These are phyloP conservation scores for Herpetotheres cachinnans DNA, from an alignment of 2,113 vertebrate genomes.

Conservation along the genomic window DNA sequence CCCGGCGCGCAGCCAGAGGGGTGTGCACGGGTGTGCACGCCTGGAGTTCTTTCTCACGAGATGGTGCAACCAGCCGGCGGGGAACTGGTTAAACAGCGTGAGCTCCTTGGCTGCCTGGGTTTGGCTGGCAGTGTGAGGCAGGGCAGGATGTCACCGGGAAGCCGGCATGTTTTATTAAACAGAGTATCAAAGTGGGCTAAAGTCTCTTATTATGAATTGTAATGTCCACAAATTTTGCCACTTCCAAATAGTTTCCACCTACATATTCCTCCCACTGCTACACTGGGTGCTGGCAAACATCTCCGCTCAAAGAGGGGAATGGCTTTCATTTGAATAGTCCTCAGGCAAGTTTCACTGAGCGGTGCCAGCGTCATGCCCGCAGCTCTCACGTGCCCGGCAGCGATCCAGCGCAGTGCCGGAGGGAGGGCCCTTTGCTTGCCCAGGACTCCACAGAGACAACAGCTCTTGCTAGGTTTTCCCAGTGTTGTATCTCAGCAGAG, in stretches of 20 bases:
- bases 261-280: slow-evolving; percentile 29
- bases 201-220: slow-evolving; percentile 21
- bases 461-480: neutral
- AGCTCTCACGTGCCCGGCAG: slow-evolving; percentile 27
- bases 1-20: neutral
- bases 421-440: neutral
- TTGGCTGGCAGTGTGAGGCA: neutral
- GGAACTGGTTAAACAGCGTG: slow-evolving; percentile 38
- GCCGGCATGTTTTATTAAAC: neutral
- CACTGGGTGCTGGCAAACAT: neutral
- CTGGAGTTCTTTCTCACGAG: slow-evolving; percentile 36
- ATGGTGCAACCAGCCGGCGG: neutral
- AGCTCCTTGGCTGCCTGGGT: neutral
- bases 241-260: slow-evolving; percentile 58
- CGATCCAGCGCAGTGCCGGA: neutral
- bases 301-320: neutral
- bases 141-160: neutral
- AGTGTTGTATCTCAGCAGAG: neutral
- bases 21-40: neutral
- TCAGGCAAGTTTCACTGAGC: slow-evolving; percentile 6
- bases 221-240: slow-evolving; percentile 53
- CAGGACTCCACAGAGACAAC: neutral
- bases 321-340: slow-evolving; percentile 12
- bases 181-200: slow-evolving; percentile 1
- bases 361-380: neutral